Percentiles rank a stretch among this genome's conserved stretches.
These are phyloP conservation scores for Chouioia cunea DNA, from an alignment of 2,888 invertebrate species.

Conservation along the genomic window DNA sequence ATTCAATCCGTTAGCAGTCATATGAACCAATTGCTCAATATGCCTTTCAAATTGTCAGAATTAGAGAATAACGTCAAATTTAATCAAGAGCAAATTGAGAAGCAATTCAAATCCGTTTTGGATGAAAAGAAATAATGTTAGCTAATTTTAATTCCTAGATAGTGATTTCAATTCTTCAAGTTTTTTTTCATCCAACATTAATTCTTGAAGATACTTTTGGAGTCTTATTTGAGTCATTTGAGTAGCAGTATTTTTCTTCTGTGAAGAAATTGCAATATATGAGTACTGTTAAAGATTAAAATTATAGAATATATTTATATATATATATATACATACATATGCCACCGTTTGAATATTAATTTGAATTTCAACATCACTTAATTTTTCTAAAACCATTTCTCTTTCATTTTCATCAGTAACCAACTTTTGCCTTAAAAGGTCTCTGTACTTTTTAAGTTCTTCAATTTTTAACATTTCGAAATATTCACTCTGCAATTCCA, in stretches of 20 bases:
- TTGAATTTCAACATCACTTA: slow-evolving; percentile 38
- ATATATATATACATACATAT: not conserved
- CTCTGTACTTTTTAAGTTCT: slow-evolving; percentile 34
- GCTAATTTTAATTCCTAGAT: not conserved
- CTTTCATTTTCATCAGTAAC: slow-evolving; percentile 15
- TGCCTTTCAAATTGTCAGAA: slow-evolving; percentile 42
- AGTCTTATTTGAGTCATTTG: slow-evolving; percentile 38
- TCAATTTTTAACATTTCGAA: not conserved
- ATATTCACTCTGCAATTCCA: slow-evolving; percentile 17
- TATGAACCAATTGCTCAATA: slow-evolving; percentile 35
- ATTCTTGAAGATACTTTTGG: slow-evolving; percentile 36
- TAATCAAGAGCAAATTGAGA: slow-evolving; percentile 37
- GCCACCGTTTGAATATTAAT: slow-evolving; percentile 39
- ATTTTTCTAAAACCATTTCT: slow-evolving; percentile 9
- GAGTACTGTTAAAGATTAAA: slow-evolving; percentile 15
- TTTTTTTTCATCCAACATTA: slow-evolving; percentile 27
- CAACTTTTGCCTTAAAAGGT: slow-evolving; percentile 40
- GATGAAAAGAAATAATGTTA: not conserved
- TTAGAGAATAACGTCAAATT: slow-evolving; percentile 38
- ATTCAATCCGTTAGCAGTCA: slow-evolving; percentile 21
- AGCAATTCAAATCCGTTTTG: slow-evolving; percentile 18
- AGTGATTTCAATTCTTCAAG: slow-evolving; percentile 12
- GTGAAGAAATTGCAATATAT: slow-evolving; percentile 22
- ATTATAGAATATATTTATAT: slow-evolving; percentile 6
- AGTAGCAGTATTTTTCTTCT: slow-evolving; percentile 51